Evolutionary conservation across 1,140 invertebrate genomes (phyloP).

Genomic region (Sitobion miscanthi): DNA sequence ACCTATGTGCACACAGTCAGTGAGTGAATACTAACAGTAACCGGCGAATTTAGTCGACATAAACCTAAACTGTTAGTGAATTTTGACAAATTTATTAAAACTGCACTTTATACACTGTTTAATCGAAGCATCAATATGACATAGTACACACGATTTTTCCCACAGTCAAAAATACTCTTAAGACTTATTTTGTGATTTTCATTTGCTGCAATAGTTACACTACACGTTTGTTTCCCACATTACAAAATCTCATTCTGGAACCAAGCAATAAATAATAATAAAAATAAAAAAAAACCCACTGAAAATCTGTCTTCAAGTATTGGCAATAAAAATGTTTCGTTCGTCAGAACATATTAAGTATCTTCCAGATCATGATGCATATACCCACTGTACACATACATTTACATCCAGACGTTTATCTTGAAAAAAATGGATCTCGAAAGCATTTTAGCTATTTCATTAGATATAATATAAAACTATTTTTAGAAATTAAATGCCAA

Average conservation of each 20-base stretch:
- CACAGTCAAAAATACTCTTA: not conserved
- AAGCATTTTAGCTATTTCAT: too few relatives aligned
- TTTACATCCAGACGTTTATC: too few relatives aligned
- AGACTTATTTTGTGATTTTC: not conserved
- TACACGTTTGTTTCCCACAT: not conserved
- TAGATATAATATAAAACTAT: not conserved
- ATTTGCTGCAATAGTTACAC: not conserved
- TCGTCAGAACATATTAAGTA: too few relatives aligned
- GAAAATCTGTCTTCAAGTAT: too few relatives aligned
- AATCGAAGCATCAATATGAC: not conserved
- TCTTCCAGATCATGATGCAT: too few relatives aligned
- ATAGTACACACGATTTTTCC: not conserved
- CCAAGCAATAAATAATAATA: not conserved
- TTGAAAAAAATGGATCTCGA: too few relatives aligned
- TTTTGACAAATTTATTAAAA: not conserved
- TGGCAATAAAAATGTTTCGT: too few relatives aligned
- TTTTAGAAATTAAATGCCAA: not conserved
- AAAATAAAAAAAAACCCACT: too few relatives aligned
- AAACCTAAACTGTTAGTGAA: not conserved
- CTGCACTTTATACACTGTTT: not conserved
- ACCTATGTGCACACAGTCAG: not conserved
- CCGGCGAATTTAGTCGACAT: not conserved
- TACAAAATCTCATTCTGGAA: not conserved
- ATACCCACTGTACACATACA: too few relatives aligned
- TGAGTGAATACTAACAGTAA: not conserved